Percentiles rank a stretch among this genome's conserved stretches.
Conservation (phyloP, 2,888 invertebrate species). For the Drosophila acutilabella region DNA sequence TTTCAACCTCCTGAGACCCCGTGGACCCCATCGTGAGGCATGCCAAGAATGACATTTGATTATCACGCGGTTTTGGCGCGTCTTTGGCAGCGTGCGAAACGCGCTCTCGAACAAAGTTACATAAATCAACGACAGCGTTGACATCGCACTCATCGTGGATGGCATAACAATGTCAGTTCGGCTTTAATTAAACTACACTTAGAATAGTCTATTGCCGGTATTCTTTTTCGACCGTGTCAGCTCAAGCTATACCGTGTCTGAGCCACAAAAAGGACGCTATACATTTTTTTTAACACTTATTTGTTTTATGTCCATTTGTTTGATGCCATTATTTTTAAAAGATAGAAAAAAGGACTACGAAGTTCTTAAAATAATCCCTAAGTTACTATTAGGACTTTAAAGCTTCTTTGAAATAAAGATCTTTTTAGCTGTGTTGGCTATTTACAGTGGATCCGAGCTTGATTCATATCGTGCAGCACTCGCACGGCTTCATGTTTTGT, state of each 20-base stretch:
- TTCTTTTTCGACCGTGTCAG: slow-evolving; percentile 23
- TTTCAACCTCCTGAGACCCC: not conserved
- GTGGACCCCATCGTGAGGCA: slow-evolving; percentile 36
- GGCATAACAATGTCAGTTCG: slow-evolving; percentile 63
- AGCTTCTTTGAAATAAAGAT: not conserved
- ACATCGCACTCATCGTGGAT: slow-evolving; percentile 48
- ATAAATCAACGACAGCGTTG: slow-evolving; percentile 70
- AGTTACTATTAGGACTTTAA: too few species aligned
- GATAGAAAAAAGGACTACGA: not conserved
- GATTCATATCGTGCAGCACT: too few species aligned
- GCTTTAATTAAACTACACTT: slow-evolving; percentile 72
- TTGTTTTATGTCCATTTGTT: slow-evolving; percentile 23
- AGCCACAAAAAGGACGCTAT: slow-evolving; percentile 43
- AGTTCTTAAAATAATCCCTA: too few species aligned
- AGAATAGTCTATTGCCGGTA: slow-evolving; percentile 47
- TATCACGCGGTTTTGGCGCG: slow-evolving; percentile 72
- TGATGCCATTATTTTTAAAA: not conserved
- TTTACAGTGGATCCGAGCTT: too few species aligned
- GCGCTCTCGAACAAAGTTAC: slow-evolving; percentile 57
- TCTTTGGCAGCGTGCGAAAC: slow-evolving; percentile 56
- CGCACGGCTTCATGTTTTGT: too few species aligned
- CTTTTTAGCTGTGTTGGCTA: not conserved
- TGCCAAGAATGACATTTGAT: slow-evolving; percentile 79
- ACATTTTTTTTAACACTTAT: slow-evolving; percentile 59
- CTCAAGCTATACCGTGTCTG: slow-evolving; percentile 5